These are phyloP conservation scores for Achroia grisella DNA, from an alignment of 1,140 invertebrate species.

Conservation along the genomic window DNA sequence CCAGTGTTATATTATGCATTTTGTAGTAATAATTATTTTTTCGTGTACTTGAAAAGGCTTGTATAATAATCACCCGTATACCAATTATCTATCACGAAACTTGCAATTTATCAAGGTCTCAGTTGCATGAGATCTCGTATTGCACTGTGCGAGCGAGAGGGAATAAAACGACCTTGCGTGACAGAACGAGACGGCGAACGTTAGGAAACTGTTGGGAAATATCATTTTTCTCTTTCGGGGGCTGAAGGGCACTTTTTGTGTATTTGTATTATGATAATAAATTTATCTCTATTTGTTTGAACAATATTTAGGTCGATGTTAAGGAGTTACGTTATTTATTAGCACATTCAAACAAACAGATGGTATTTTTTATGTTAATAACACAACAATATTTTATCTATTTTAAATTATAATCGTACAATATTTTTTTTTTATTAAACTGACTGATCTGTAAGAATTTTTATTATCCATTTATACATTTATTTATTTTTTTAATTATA, in stretches of 20 bases:
- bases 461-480: too few relatives aligned
- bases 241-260: constrained; percentile 63
- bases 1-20: background rate
- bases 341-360: too few relatives aligned
- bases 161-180: constrained; percentile 48
- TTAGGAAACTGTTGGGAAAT: constrained; percentile 70
- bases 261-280: constrained; percentile 50
- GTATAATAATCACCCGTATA: constrained; percentile 62
- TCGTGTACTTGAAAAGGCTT: constrained; percentile 10
- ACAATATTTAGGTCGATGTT: constrained; percentile 41
- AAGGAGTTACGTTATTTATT: constrained; percentile 3
- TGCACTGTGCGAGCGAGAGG: constrained; percentile 61
- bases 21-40: constrained; percentile 7
- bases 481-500: too few relatives aligned
- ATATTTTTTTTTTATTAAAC: too few relatives aligned
- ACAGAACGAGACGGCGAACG: constrained; percentile 42
- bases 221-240: constrained; percentile 64
- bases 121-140: constrained; percentile 66
- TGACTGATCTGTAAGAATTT: too few relatives aligned
- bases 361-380: too few relatives aligned
- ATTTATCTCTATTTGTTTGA: constrained; percentile 39
- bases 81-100: constrained; percentile 70
- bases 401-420: too few relatives aligned
- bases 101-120: constrained; percentile 67
- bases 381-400: too few relatives aligned